Evolutionary conservation across 2,113 vertebrate genomes (phyloP).

Genomic region (Calypte anna): DNA sequence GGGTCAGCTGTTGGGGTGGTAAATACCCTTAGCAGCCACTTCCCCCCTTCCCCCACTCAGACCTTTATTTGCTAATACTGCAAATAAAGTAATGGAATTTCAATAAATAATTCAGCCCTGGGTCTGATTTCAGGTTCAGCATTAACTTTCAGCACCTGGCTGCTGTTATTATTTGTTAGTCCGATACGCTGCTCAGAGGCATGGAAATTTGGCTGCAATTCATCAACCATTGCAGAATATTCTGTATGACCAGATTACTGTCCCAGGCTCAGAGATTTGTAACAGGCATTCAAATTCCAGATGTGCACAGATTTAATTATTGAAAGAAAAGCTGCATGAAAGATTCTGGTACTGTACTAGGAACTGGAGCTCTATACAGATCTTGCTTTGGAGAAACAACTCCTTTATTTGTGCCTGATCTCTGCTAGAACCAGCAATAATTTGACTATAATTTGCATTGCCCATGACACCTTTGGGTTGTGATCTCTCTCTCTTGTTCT

Average conservation of each 20-base stretch:
- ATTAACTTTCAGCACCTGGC: slow-evolving; percentile 76
- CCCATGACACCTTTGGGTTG: not conserved
- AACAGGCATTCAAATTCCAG: slow-evolving; percentile 43
- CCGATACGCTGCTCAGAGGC: not conserved
- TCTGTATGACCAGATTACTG: not conserved
- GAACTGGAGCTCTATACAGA: not conserved
- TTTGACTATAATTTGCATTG: slow-evolving; percentile 29
- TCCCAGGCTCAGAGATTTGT: slow-evolving; percentile 37
- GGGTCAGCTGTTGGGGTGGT: not conserved
- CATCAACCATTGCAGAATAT: slow-evolving; percentile 45
- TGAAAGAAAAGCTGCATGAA: not conserved
- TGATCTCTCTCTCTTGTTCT: not conserved
- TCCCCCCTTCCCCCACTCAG: not conserved
- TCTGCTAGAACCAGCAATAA: slow-evolving; percentile 15
- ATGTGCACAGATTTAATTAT: slow-evolving; percentile 36
- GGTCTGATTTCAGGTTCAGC: slow-evolving; percentile 73
- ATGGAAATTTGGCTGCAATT: slow-evolving; percentile 71
- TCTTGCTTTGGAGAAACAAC: not conserved
- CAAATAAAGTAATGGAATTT: slow-evolving; percentile 80
- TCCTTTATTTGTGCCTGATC: slow-evolving; percentile 5
- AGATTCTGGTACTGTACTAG: not conserved
- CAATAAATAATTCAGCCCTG: slow-evolving; percentile 81
- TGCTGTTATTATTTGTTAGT: slow-evolving; percentile 53
- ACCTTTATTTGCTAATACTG: not conserved
- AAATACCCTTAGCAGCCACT: not conserved